These are phyloP conservation scores for Otus scops DNA, from an alignment of 2,797 vertebrate genomes.

Conservation along the genomic window DNA sequence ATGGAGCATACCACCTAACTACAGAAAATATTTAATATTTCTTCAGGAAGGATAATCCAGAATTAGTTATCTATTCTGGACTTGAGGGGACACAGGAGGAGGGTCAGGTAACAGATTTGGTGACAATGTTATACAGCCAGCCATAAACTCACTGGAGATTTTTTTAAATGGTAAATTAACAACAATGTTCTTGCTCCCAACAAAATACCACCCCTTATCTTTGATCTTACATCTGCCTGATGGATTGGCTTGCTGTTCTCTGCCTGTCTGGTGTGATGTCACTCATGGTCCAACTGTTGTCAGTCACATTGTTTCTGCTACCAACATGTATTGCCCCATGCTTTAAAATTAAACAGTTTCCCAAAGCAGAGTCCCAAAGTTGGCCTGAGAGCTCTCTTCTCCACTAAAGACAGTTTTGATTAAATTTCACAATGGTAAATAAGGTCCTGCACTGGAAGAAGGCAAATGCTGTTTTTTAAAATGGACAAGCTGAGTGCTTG, in stretches of 20 bases:
- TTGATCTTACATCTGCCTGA: not conserved
- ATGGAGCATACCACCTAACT: not conserved
- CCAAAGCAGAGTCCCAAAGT: not conserved
- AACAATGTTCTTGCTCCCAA: not conserved
- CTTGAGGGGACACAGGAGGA: not conserved
- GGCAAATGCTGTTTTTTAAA: not conserved
- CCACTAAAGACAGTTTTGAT: not conserved
- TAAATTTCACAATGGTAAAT: not conserved
- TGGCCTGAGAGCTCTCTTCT: not conserved
- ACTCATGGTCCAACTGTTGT: not conserved
- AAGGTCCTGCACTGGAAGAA: not conserved
- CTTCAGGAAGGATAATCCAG: not conserved
- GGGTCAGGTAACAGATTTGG: not conserved
- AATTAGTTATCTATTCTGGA: not conserved
- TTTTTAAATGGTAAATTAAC: not conserved
- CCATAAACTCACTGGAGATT: not conserved
- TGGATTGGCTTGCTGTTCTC: not conserved
- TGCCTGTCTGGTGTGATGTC: not conserved
- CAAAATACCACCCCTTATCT: not conserved
- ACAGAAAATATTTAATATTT: not conserved
- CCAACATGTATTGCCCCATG: not conserved
- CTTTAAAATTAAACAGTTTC: not conserved
- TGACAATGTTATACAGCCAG: not conserved
- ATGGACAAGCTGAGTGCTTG: not conserved
- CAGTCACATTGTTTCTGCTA: not conserved